Conservation (phyloP, 2,797 vertebrate genomes). For the Smutsia gigantea region DNA sequence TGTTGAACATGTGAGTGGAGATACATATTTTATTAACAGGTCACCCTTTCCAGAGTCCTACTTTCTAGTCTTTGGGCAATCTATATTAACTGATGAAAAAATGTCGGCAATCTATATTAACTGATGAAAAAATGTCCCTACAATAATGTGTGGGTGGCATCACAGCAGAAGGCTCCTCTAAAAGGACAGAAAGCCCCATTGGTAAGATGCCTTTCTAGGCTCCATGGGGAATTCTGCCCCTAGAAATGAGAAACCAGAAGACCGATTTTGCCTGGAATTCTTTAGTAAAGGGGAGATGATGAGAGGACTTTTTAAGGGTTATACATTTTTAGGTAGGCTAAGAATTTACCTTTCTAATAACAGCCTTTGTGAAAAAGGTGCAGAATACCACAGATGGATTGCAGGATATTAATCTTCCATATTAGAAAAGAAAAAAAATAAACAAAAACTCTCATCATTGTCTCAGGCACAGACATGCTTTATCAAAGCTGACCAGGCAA, state of each 20-base stretch:
- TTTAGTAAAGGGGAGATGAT: constrained; percentile 6
- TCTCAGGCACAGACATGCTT: not conserved
- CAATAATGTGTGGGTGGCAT: not conserved
- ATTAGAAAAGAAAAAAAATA: not conserved
- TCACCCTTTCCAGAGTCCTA: not conserved
- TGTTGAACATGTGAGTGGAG: not conserved
- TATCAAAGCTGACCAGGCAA: constrained; percentile 12
- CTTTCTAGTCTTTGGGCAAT: not conserved
- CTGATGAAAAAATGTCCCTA: constrained; percentile 17
- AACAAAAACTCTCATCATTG: not conserved
- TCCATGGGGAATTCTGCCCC: not conserved
- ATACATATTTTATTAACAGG: constrained; percentile 6
- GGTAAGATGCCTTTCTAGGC: not conserved
- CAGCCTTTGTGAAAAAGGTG: constrained; percentile 1
- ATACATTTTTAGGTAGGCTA: not conserved
- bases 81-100: constrained; percentile 41
- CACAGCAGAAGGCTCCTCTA: not conserved
- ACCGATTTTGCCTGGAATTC: not conserved
- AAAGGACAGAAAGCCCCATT: not conserved
- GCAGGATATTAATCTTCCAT: not conserved
- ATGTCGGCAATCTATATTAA: not conserved
- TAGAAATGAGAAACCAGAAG: constrained; percentile 42
- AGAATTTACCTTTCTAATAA: constrained; percentile 58
- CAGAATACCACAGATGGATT: not conserved
- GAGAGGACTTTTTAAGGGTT: not conserved